Evolutionary conservation across 2,888 invertebrate species (phyloP).

Genomic region (Azorinus chamasolen): DNA sequence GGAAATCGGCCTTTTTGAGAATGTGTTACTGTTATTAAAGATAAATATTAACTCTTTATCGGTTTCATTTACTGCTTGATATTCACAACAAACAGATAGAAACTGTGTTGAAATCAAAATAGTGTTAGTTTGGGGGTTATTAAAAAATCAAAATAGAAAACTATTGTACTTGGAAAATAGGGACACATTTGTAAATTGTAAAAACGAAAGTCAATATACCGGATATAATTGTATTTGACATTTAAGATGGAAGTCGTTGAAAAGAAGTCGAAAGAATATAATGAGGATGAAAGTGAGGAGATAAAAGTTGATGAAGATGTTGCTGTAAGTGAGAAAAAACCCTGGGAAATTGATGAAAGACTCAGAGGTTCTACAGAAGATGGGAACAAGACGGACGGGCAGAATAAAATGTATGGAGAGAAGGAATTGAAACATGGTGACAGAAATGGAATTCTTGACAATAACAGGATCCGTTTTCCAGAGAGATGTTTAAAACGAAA

Average conservation of each 20-base stretch:
- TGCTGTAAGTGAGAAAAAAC: not conserved
- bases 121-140: too few relatives aligned
- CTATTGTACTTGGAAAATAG: too few relatives aligned
- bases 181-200: too few relatives aligned
- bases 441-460: not conserved
- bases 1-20: slow-evolving; percentile 18
- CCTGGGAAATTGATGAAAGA: not conserved
- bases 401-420: not conserved
- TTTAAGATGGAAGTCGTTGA: slow-evolving; percentile 7
- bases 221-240: not conserved
- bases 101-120: too few relatives aligned
- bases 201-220: too few relatives aligned
- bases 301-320: not conserved
- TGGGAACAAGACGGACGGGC: not conserved
- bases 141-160: too few relatives aligned
- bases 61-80: too few relatives aligned
- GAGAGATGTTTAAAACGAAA: slow-evolving; percentile 41
- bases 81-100: too few relatives aligned
- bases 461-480: slow-evolving; percentile 12
- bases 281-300: not conserved
- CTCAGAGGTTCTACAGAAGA: not conserved
- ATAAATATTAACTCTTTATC: too few relatives aligned
- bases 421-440: not conserved
- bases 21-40: slow-evolving; percentile 22
- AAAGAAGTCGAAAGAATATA: not conserved